Conservation (phyloP, 2,888 invertebrate species). For the Embidobia sp. region DNA sequence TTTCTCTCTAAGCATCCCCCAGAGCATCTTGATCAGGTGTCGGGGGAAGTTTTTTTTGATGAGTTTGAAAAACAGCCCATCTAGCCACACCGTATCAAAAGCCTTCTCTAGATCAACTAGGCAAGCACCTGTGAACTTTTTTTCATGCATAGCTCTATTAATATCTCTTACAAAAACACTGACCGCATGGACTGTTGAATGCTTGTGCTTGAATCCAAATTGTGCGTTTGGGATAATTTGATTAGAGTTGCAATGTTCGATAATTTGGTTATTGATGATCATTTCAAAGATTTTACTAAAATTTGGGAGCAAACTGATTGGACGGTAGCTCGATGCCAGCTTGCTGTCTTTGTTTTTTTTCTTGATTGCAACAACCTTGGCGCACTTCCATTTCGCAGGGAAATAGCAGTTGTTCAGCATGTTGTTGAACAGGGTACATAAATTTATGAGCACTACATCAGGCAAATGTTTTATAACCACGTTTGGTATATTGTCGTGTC, state of each 20-base stretch:
- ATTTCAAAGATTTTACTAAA: constrained; percentile 69
- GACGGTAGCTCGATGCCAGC: constrained; percentile 10
- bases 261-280: constrained; percentile 55
- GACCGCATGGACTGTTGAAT: constrained; percentile 64
- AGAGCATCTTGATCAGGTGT: not conserved
- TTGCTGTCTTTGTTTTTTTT: constrained; percentile 43
- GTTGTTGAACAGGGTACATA: constrained; percentile 58
- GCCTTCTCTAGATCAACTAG: constrained; percentile 28
- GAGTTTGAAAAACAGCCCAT: constrained; percentile 18
- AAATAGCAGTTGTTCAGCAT: constrained; percentile 1
- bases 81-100: constrained; percentile 33
- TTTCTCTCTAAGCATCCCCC: not conserved
- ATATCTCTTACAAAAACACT: constrained; percentile 49
- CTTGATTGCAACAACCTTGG: not conserved
- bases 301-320: constrained; percentile 61
- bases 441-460: not conserved
- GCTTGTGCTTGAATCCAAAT: constrained; percentile 66
- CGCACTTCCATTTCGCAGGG: not conserved
- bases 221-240: constrained; percentile 65
- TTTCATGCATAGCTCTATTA: not conserved
- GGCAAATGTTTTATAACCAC: constrained; percentile 43
- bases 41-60: not conserved
- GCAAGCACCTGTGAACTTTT: constrained; percentile 10
- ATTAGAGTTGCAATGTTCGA: constrained; percentile 19
- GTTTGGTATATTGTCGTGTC: constrained; percentile 52